Base-by-base conservation (phyloP, 2,888 invertebrate species). In the Xanthorhoe spadicearia region DNA sequence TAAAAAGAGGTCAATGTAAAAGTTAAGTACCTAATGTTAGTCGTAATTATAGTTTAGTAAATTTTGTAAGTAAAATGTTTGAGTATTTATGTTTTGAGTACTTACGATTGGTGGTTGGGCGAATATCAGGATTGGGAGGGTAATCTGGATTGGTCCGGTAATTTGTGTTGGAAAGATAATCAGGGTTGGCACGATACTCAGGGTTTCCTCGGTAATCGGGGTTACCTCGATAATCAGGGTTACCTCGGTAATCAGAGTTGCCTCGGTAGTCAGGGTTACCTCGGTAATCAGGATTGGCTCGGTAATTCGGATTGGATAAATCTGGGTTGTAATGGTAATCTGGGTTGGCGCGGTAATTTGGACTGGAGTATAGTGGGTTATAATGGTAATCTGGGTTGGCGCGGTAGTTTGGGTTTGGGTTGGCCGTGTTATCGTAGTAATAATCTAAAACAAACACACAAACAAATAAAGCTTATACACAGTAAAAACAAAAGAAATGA, bases 361-460 rank as follows among this genome's bases (percentile, higher is more conserved):
- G 65, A 38, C 56, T 56, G 5, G 32, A 32, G 49, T 54, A 61
- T 6, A 18, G 13, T 10, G 48, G 61, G 23, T 61, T 55, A 7
- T 48, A 52, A 15, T 51, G 51, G 60, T 60, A 59, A 4, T 60
- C 59, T 54, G 55, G 54, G 43, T 64, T 54, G 59, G 49, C 50
- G 10, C 64, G 64, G 17, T 64, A 59, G 17, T 66, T 61, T 61
- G 65, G 65, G 54, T 53, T 61, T 15, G 62, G 58, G 51, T 66
- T 59, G 62, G 66, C 66, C 59, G 50, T 62, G 54, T 50, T 66
- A 66, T 66, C 59, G 66, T 66, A 60, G 58, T 64, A 65, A 50
- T 9, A 17, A 63, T 66, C 66, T 66, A 66, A 59, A 69, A 66
- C 61, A 66, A 60, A 66, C 57, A 69, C 56, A 57, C 67, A 68